A percentile compares a stretch with the other conserved stretches of the same genome.
Conservation (phyloP, 2,888 invertebrate species). For the Suillia variegata region DNA sequence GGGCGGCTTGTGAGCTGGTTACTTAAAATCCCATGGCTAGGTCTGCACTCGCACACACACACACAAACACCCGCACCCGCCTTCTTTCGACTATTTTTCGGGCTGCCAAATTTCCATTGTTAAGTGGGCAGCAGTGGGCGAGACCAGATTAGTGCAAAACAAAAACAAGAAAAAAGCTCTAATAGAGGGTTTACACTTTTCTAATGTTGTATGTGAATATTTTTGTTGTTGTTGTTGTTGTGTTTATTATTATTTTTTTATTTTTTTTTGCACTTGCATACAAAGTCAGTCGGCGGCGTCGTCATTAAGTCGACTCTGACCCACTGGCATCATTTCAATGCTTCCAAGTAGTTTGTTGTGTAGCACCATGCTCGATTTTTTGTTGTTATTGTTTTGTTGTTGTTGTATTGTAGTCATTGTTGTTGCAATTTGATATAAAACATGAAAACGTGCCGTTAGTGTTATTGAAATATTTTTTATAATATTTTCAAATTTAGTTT, state of each 20-base stretch:
- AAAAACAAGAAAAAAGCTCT: too few relatives aligned
- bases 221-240: neutral
- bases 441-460: slow-evolving; percentile 3
- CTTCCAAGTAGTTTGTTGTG: slow-evolving; percentile 11
- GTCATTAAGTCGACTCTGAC: slow-evolving; percentile 56
- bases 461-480: neutral
- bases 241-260: neutral
- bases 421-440: too few relatives aligned
- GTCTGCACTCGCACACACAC: too few relatives aligned
- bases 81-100: too few relatives aligned
- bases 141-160: too few relatives aligned
- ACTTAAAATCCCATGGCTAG: too few relatives aligned
- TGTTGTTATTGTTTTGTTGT: slow-evolving; percentile 3
- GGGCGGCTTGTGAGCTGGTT: too few relatives aligned
- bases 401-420: neutral
- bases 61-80: too few relatives aligned
- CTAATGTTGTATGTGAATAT: too few relatives aligned
- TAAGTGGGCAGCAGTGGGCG: too few relatives aligned
- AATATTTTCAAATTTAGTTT: slow-evolving; percentile 3
- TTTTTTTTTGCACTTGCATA: slow-evolving; percentile 9
- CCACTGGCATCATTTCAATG: slow-evolving; percentile 57
- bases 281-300: slow-evolving; percentile 21
- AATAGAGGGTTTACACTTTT: too few relatives aligned
- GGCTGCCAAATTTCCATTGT: too few relatives aligned
- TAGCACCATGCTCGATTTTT: slow-evolving; percentile 5